Evolutionary conservation across 2,113 vertebrate species (phyloP).

Genomic region (Indicator indicator): DNA sequence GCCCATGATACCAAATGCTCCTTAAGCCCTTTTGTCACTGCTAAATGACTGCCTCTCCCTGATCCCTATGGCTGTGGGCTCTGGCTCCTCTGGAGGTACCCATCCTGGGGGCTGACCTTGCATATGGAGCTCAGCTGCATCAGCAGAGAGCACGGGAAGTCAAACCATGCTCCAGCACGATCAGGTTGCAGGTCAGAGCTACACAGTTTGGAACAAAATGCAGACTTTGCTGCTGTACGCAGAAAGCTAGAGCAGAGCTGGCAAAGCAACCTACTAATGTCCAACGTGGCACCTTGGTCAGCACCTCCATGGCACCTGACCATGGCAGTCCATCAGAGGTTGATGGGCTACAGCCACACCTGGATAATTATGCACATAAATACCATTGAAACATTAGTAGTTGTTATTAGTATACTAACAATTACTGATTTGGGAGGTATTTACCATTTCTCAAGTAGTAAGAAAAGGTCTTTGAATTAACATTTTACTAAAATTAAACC

Average conservation of each 20-base stretch:
- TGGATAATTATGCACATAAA: neutral
- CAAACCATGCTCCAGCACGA: neutral
- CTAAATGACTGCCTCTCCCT: neutral
- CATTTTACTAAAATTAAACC: neutral
- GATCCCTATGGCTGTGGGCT: neutral
- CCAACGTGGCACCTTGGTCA: neutral
- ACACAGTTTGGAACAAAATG: neutral
- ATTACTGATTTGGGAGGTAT: neutral
- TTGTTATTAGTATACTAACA: neutral
- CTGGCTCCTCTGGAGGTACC: neutral
- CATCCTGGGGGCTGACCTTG: neutral
- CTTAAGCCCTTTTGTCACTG: neutral
- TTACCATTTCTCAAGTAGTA: neutral
- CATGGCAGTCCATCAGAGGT: neutral
- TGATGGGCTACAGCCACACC: neutral
- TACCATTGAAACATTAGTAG: neutral
- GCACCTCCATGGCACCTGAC: neutral
- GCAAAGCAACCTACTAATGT: rapidly evolving
- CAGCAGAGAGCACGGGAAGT: rapidly evolving
- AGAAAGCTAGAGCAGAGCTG: neutral
- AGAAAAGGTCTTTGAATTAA: neutral
- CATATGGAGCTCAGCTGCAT: neutral
- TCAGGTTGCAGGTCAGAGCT: neutral
- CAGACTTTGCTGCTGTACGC: neutral
- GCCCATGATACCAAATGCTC: neutral